Base-by-base conservation (phyloP, 2,113 vertebrate genomes). In the Probosciger aterrimus region DNA sequence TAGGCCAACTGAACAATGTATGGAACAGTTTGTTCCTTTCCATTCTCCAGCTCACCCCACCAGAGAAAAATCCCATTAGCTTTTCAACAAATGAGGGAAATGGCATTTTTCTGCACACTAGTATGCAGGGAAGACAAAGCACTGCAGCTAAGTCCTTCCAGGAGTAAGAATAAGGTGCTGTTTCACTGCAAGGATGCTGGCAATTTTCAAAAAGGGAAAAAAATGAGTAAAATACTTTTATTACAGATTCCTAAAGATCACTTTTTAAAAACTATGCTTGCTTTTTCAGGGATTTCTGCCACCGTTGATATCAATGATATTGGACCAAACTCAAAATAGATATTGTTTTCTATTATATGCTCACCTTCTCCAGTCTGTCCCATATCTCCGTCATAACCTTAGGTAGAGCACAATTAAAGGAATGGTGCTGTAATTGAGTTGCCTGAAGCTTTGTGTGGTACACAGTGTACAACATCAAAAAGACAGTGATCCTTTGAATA, bases 341-440 rank as follows among this genome's bases (percentile, higher is more conserved):
- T 19, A 20, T 62, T 47, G 5, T 37, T 68, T 50, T 49, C 28
- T 64, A 81, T 98, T 92, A 97, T 97, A 3, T 60, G 24, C 62
- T 98, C 96, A 8, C 16, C 18, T 5, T 90, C 65, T 68, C 98
- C 97, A 2, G 31, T 35, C 19, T 88, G 60, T 87, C 98, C 97
- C 2, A 52, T 46, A 46, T 96, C 90, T 95, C 97, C 97, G 33
- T 47, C 30, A 88, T 97, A 98, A 35, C 98, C 97, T 98, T 98
- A 49, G 37, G 28, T 52, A 67, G 82, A 71, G 41, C 4, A 71
- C 53, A 82, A 49, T 70, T 63, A 62, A 85, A 53, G 62, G 67
- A 59, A 53, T 37, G 15, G 12, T 59, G 31, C 3, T 78, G 8
- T 44, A 67, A 67, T 27, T 47, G 9, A 79, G 14, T 68, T 86